Evolutionary conservation across 1,140 invertebrate species (phyloP), one percentile per base, ranked within the genome.

Genomic region (Euwallacea fornicatus): DNA sequence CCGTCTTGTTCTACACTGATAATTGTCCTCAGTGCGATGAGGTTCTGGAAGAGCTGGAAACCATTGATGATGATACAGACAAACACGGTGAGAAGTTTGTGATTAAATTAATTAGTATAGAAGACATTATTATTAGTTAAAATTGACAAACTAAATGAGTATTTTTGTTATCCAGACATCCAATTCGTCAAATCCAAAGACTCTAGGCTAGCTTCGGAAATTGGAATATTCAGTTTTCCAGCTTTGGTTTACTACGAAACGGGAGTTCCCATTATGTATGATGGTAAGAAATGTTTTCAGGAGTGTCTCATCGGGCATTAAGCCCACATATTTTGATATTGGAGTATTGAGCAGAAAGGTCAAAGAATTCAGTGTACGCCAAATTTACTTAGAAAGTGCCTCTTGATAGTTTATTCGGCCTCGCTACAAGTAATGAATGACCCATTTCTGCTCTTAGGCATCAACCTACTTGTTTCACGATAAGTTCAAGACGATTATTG

Each of bases 121-220:
- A 33, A 33, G 4, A 50, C 46, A 7, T 6, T 3, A 13, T 13
- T 11, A 50, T 11, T 50, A 50, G 9, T 11, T 11, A 50, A 50
- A 50, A 50, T 50, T 50, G 46, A 50, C 46, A 13, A 55, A 54
- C 4, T 9, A 63, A 46, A 50, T 33, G 13, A 50, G 13, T 54
- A 8, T 61, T 56, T 64, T 64, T 62, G 11, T 55, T 56, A 55
- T 21, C 9, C 13, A 71, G 70, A 64, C 11, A 81, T 81, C 43
- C 93, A 97, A 82, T 96, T 98, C 82, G 94, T 97, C 7, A 97
- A 97, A 80, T 95, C 93, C 0, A 95, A 93, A 78, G 94, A 97
- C 83, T 87, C 91, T 16, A 93, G 93, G 82, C 82, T 95, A 56
- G 94, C 95, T 6, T 92, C 94, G 47, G 93, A 95, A 84, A 91